Evolutionary conservation across 2,888 invertebrate genomes (phyloP), one percentile per base, ranked within the genome.

Genomic region (Tetragonula carbonaria): DNA sequence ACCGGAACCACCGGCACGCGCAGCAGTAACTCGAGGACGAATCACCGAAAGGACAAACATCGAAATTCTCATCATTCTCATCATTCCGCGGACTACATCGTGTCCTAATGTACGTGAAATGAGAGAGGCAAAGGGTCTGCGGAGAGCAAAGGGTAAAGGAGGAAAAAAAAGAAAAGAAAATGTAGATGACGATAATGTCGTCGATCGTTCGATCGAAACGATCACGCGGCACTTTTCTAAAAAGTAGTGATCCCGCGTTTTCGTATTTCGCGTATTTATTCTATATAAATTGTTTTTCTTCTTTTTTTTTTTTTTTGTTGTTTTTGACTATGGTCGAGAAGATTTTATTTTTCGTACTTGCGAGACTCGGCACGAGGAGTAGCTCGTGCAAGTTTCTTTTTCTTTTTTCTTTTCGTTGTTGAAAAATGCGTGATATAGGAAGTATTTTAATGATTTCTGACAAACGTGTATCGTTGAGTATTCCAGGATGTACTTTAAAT

Each of bases 1-100:
- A 95, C 96, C 74, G 96, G 96, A 5, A 96, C 96, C 4, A 96
- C 95, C 18, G 91, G 93, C 28, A 93, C 93, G 3, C 90, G 93
- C 50, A 92, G 93, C 72, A 93, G 91, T 74, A 92, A 88, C 68
- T 91, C 91, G 59, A 91, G 92, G 74, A 92, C 92, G 76, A 92
- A 92, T 78, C 92, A 93, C 82, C 90, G 93, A 28, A 93, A 93
- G 86, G 93, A 94, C 78, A 94, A 93, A 78, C 93, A 93, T 82
- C 90, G 93, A 65, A 92, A 92, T 78, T 93, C 92, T 6, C 93
- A 94, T 82, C 91, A 93, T 76, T 93, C 93, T 55, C 92, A 93
- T 80, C 93, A 93, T 84, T 94, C 94, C 73, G 88, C 90, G 78
- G 93, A 94, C 63, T 94, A 93, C 72, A 93, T 94, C 74, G 92